Conservation (phyloP, 2,888 invertebrate genomes). For the Idaea biselata region DNA sequence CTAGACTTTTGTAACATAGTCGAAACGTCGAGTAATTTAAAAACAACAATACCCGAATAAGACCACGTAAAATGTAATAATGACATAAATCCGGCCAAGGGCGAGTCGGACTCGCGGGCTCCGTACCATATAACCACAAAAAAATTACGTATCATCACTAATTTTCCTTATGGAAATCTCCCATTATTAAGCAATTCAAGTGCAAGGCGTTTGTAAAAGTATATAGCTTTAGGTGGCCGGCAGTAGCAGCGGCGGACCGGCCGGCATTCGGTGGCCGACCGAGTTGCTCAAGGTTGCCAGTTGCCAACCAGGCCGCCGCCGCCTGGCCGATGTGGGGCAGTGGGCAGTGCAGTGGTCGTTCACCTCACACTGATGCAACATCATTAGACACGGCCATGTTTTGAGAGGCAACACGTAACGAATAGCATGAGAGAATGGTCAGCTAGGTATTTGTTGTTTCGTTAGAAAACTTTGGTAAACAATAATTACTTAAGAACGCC, state of each 20-base stretch:
- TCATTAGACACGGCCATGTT: neutral
- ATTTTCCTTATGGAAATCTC: neutral
- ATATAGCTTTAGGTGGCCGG: neutral
- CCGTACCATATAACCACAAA: too few relatives aligned
- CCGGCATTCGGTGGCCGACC: neutral
- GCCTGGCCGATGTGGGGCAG: neutral
- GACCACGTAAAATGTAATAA: too few relatives aligned
- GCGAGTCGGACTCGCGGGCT: too few relatives aligned
- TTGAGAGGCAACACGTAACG: neutral
- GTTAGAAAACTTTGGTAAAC: neutral
- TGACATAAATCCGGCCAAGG: too few relatives aligned
- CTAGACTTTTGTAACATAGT: too few relatives aligned
- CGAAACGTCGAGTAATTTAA: too few relatives aligned
- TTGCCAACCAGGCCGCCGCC: neutral
- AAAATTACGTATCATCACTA: too few relatives aligned
- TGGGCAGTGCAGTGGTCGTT: constrained; percentile 3
- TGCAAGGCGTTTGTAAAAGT: neutral
- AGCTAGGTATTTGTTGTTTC: neutral
- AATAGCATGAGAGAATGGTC: neutral
- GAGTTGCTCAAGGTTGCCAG: neutral
- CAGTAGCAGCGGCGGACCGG: neutral
- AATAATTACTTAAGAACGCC: neutral
- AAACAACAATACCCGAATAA: too few relatives aligned
- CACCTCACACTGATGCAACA: neutral
- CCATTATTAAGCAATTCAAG: neutral